Percentiles rank a stretch among this genome's conserved stretches.
Conservation (phyloP, 2,888 invertebrate species). For the Lottia gigantea region DNA sequence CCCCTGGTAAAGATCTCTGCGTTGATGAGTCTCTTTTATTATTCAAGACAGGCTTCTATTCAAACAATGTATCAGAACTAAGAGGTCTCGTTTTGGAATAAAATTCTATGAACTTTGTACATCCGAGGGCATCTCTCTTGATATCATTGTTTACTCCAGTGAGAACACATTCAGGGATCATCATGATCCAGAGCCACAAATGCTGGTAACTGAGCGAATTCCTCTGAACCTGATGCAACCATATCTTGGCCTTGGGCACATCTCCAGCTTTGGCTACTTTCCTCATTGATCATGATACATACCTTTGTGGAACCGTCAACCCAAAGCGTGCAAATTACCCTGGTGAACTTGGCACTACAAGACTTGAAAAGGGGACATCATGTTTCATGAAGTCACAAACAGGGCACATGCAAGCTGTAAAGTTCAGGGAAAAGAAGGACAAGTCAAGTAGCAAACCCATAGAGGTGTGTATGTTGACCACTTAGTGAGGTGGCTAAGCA, state of each 20-base stretch:
- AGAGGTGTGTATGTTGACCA: slow-evolving; percentile 10
- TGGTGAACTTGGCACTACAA: background rate
- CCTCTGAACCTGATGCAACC: slow-evolving; percentile 7
- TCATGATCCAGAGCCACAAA: background rate
- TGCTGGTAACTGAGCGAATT: slow-evolving; percentile 6
- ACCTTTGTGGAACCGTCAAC: slow-evolving; percentile 16
- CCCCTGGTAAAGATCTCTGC: slow-evolving; percentile 7
- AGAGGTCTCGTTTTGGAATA: slow-evolving; percentile 6
- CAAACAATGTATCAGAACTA: too few species aligned
- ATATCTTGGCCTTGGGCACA: background rate
- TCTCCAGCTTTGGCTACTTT: slow-evolving; percentile 11
- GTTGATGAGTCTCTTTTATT: slow-evolving; percentile 7
- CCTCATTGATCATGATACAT: slow-evolving; percentile 8
- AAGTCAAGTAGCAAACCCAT: background rate
- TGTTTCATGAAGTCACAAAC: slow-evolving; percentile 7
- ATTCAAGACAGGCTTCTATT: too few species aligned
- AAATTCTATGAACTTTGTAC: slow-evolving; percentile 5
- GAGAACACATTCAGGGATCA: slow-evolving; percentile 7
- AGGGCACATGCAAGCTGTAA: slow-evolving; percentile 1
- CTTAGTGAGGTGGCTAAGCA: too few species aligned
- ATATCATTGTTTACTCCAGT: background rate
- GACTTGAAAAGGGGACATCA: background rate
- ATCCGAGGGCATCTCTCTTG: slow-evolving; percentile 1
- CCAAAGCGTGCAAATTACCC: slow-evolving; percentile 13
- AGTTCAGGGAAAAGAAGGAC: slow-evolving; percentile 1